Conservation (phyloP, 2,797 vertebrate species). For the Harpagifer antarcticus region DNA sequence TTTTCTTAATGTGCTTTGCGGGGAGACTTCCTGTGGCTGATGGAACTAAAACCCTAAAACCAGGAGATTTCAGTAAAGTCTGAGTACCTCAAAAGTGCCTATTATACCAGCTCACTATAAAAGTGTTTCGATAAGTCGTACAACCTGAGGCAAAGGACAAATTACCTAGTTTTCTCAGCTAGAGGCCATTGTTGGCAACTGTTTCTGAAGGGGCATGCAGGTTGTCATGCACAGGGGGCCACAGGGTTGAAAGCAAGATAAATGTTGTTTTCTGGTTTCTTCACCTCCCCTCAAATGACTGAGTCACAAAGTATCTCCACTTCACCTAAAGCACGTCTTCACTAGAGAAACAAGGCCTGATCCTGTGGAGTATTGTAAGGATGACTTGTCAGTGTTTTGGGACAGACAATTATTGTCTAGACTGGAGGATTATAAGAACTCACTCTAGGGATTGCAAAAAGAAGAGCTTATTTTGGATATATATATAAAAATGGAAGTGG, state of each 20-base stretch:
- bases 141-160: slow-evolving; percentile 13
- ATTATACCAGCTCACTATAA: background rate
- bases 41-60: slow-evolving; percentile 7
- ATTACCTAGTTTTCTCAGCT: slow-evolving; percentile 2
- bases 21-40: slow-evolving; percentile 10
- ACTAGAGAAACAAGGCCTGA: slow-evolving; percentile 30
- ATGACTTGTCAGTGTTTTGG: slow-evolving; percentile 40
- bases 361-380: slow-evolving; percentile 28
- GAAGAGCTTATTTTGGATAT: background rate
- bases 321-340: slow-evolving; percentile 54
- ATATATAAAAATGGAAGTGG: background rate
- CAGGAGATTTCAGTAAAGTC: background rate
- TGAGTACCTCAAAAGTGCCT: background rate
- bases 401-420: slow-evolving; percentile 47
- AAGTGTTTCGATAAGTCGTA: slow-evolving; percentile 6
- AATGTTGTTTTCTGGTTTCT: slow-evolving; percentile 65
- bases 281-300: slow-evolving; percentile 58
- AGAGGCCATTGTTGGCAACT: slow-evolving; percentile 23
- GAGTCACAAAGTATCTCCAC: slow-evolving; percentile 59
- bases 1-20: slow-evolving; percentile 20
- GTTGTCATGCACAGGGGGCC: slow-evolving; percentile 22
- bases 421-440: slow-evolving; percentile 25
- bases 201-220: slow-evolving; percentile 43
- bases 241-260: slow-evolving; percentile 58
- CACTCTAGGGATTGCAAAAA: slow-evolving; percentile 17